Evolutionary conservation across 2,113 vertebrate species (phyloP), one percentile per base, ranked within the genome.

Genomic region (Hucho hucho): DNA sequence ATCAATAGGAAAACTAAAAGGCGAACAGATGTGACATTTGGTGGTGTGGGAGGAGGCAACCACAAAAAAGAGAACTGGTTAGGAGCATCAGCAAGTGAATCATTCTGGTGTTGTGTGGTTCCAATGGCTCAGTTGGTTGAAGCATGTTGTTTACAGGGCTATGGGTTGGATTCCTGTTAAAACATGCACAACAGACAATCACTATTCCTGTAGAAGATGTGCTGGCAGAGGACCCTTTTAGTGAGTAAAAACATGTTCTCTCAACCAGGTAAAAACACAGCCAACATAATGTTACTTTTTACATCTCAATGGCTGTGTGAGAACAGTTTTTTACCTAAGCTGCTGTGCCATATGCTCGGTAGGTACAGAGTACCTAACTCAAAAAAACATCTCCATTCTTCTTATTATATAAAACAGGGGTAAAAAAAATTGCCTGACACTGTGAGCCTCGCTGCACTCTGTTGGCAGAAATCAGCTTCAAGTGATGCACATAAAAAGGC

Each of bases 21-120:
- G 77, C 83, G 70, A 82, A 86, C 81, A 87, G 69, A 87, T 77
- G 82, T 89, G 87, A 89, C 89, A 90, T 91, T 90, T 88, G 87
- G 82, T 76, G 18, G 82, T 79, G 90, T 91, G 86, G 89, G 88
- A 88, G 87, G 84, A 84, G 75, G 87, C 80, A 22, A 76, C 70
- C 78, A 84, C 80, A 76, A 81, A 78, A 75, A 76, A 75, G 74
- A 79, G 80, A 89, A 83, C 79, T 81, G 78, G 64, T 28, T 22
- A 83, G 77, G 84, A 83, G 83, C 81, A 82, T 76, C 79, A 79
- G 75, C 32, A 68, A 79, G 76, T 89, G 83, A 91, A 87, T 91
- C 89, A 91, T 65, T 81, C 81, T 81, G 83, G 82, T 53, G 49
- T 7, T 61, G 58, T 61, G 18, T 61, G 5, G 58, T 61, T 61